These are phyloP conservation scores for Melinopterus prodromus DNA, from an alignment of 2,888 invertebrate genomes.

Conservation along the genomic window DNA sequence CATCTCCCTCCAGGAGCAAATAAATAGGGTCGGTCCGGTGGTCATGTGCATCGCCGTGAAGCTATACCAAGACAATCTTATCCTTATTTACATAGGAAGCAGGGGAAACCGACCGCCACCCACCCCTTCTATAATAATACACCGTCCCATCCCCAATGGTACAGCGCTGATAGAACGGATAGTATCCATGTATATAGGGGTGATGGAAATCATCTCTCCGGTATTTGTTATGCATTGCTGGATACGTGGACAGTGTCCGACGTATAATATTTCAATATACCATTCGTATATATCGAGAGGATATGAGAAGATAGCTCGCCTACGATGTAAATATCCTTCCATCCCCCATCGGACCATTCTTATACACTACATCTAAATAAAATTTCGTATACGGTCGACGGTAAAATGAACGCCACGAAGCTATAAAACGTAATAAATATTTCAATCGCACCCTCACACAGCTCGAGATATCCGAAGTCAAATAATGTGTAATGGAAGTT, in stretches of 20 bases:
- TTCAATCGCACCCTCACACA: constrained; percentile 14
- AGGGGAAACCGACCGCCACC: constrained; percentile 41
- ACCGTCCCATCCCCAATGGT: constrained; percentile 46
- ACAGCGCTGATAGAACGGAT: constrained; percentile 36
- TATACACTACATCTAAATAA: constrained; percentile 24
- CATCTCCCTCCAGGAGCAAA: constrained; percentile 29
- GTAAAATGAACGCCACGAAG: constrained; percentile 22
- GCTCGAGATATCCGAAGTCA: constrained; percentile 14
- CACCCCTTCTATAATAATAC: constrained; percentile 43
- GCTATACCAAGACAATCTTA: constrained; percentile 49
- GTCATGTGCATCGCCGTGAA: constrained; percentile 22
- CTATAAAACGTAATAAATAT: constrained; percentile 31
- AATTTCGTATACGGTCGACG: constrained; percentile 28
- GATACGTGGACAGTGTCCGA: constrained; percentile 59
- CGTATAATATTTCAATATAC: constrained; percentile 61
- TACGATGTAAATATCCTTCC: constrained; percentile 31
- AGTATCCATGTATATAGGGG: constrained; percentile 54
- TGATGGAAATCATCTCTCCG: constrained; percentile 57
- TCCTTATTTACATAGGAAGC: constrained; percentile 50
- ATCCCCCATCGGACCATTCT: not conserved
- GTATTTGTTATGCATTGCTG: constrained; percentile 61
- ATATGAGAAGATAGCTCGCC: constrained; percentile 29
- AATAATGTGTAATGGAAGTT: constrained; percentile 24
- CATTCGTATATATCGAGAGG: constrained; percentile 30
- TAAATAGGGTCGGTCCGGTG: constrained; percentile 17